These are phyloP conservation scores for Lerema accius DNA, from an alignment of 1,140 invertebrate genomes.

Conservation along the genomic window DNA sequence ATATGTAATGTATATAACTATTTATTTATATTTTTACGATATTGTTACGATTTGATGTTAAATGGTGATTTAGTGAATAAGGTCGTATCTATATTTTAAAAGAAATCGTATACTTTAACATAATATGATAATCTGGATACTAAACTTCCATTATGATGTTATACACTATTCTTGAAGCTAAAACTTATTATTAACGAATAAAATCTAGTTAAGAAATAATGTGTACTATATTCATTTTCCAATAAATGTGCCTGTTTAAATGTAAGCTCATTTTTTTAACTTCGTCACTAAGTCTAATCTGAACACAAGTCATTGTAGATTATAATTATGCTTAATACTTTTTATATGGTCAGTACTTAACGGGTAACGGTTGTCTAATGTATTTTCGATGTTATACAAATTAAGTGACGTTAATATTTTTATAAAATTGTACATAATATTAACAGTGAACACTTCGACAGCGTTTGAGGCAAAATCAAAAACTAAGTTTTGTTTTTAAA, in stretches of 20 bases:
- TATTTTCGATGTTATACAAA: conserved; percentile 78
- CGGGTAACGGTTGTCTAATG: conserved; percentile 42
- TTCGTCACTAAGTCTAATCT: conserved; percentile 14
- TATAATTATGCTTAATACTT: conserved; percentile 3
- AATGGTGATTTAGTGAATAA: no score
- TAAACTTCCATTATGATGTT: no score
- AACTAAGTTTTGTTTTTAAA: no score
- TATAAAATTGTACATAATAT: conserved; percentile 65
- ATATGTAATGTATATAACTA: no score
- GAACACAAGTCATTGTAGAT: neutral
- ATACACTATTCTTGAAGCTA: no score
- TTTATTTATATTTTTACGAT: no score
- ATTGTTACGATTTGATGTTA: no score
- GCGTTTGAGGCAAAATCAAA: conserved; percentile 3
- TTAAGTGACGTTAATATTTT: conserved; percentile 72
- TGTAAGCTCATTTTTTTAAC: conserved; percentile 12
- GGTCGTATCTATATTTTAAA: neutral
- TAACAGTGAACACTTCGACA: conserved; percentile 39
- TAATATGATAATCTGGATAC: no score
- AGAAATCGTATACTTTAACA: no score
- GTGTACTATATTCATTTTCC: conserved; percentile 6
- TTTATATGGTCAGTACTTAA: conserved; percentile 37
- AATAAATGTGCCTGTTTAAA: conserved; percentile 23
- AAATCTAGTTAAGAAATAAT: neutral
- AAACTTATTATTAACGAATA: no score